A percentile compares a stretch with the other conserved stretches of the same genome.
Conservation (phyloP, 2,113 vertebrate species). For the human (Homo sapiens) region DNA sequence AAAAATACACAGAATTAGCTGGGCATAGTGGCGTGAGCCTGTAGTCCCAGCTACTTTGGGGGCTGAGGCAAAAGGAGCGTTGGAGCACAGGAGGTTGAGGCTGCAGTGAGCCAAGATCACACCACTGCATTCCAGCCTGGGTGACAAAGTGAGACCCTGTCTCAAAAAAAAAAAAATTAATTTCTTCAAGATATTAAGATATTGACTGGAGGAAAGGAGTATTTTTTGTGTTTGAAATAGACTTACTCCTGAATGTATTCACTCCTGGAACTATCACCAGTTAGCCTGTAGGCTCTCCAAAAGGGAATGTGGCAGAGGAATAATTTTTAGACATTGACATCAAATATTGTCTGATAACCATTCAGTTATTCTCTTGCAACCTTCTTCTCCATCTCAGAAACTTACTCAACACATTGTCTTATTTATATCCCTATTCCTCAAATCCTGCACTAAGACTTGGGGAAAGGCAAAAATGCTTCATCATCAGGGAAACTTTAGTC, state of each 20-base stretch:
- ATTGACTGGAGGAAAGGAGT: not conserved
- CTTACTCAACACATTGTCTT: not conserved
- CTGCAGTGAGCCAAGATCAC: too few species aligned
- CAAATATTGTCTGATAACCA: not conserved
- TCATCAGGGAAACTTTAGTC: not conserved
- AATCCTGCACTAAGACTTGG: not conserved
- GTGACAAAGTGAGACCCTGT: too few species aligned
- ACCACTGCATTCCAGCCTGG: too few species aligned
- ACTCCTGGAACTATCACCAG: not conserved
- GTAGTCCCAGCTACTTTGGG: too few species aligned
- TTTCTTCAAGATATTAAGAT: too few species aligned
- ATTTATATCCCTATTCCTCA: not conserved
- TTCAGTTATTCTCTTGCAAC: not conserved
- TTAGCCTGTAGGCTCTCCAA: not conserved
- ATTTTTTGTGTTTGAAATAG: not conserved
- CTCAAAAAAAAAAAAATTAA: too few species aligned
- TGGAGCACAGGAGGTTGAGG: too few species aligned
- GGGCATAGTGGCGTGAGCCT: too few species aligned
- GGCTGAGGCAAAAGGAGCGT: too few species aligned
- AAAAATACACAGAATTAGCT: too few species aligned
- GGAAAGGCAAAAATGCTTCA: not conserved
- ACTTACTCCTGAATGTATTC: not conserved
- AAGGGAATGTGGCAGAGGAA: not conserved
- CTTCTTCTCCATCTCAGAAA: not conserved
- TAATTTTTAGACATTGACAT: not conserved